phyloP scores from a whole-genome alignment of 2,113 vertebrate genomes.

The Ptychochromis oligacanthus region DNA sequence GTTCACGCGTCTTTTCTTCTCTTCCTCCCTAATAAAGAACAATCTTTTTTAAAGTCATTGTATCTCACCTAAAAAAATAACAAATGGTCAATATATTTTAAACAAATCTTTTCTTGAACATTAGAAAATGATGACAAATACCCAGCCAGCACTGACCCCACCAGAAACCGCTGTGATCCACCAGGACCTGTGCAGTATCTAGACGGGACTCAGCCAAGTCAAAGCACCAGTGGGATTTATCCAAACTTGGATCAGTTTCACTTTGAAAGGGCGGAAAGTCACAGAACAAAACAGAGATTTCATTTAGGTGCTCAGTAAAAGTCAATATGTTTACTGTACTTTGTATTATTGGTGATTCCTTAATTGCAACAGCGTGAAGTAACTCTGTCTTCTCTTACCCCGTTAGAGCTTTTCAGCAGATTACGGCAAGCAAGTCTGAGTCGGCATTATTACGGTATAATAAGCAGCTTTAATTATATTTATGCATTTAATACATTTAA shows the following conservation, averaged over 20 bases:
- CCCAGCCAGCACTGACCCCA: background rate
- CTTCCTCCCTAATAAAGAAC: background rate
- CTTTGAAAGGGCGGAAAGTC: constrained; percentile 13
- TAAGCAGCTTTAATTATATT: background rate
- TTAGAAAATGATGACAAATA: constrained; percentile 70
- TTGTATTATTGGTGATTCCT: background rate
- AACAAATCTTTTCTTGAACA: background rate
- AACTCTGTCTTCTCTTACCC: background rate
- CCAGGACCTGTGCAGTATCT: background rate
- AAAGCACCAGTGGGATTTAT: background rate
- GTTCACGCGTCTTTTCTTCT: background rate
- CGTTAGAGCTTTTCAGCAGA: constrained; percentile 56
- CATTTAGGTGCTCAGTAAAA: constrained; percentile 45
- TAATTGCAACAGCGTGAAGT: background rate
- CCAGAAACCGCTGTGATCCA: background rate
- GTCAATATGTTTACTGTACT: background rate
- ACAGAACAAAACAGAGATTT: constrained; percentile 34
- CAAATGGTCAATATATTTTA: background rate
- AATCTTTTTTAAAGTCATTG: background rate
- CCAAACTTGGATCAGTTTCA: constrained; percentile 18
- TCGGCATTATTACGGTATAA: constrained; percentile 72
- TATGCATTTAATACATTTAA: too few species aligned
- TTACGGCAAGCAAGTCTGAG: constrained; percentile 48
- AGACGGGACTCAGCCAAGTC: background rate
- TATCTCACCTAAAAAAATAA: background rate